Percentiles rank a stretch among this genome's conserved stretches.
phyloP scores from a whole-genome alignment of 2,797 vertebrate species.

The Spondyliosoma cantharus region DNA sequence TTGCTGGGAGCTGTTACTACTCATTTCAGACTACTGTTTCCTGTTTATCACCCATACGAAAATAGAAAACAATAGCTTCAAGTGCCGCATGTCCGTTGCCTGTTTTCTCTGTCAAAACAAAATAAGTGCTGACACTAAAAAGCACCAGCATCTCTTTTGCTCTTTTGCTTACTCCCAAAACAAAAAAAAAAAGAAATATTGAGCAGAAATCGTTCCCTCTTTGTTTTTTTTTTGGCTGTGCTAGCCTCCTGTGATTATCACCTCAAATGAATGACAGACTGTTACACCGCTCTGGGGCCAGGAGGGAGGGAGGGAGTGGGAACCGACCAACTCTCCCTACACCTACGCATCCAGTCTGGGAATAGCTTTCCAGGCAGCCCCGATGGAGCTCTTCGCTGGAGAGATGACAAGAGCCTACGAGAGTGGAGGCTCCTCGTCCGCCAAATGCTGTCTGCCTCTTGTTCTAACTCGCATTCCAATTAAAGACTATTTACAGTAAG shows the following conservation, averaged over 20 bases:
- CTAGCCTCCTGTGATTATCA: constrained; percentile 55
- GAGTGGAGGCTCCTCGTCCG: constrained; percentile 52
- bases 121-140: constrained; percentile 50
- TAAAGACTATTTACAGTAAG: constrained; percentile 69
- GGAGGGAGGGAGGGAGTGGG: constrained; percentile 54
- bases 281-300: constrained; percentile 48
- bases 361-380: constrained; percentile 65
- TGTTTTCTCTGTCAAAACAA: constrained; percentile 51
- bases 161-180: constrained; percentile 42
- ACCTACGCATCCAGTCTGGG: constrained; percentile 63
- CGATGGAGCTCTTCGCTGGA: constrained; percentile 63
- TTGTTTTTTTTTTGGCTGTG: constrained; percentile 11
- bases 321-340: constrained; percentile 56
- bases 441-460: constrained; percentile 58
- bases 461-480: constrained; percentile 63
- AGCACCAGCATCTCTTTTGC: constrained; percentile 35
- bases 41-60: constrained; percentile 33
- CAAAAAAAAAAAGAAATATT: constrained; percentile 35
- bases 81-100: constrained; percentile 38
- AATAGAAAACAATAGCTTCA: constrained; percentile 44
- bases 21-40: constrained; percentile 24
- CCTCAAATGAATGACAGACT: constrained; percentile 67
- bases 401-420: constrained; percentile 61
- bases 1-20: constrained; percentile 33
- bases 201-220: constrained; percentile 17